phyloP scores from a whole-genome alignment of 2,888 invertebrate genomes.

The Conus canariensis region DNA sequence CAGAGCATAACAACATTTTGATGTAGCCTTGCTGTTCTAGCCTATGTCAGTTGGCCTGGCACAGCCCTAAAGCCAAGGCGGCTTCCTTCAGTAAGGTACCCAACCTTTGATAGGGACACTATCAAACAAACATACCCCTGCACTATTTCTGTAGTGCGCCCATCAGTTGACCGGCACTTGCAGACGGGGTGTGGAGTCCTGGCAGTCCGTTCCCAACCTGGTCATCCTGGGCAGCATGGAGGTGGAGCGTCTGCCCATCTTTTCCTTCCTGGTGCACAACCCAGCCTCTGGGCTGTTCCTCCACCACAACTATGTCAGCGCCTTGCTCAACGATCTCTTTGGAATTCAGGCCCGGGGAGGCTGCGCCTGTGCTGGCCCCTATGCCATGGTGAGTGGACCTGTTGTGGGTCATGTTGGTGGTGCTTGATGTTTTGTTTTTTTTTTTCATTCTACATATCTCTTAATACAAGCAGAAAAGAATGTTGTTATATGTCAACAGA shows the following conservation, averaged over 20 bases:
- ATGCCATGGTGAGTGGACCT: slow-evolving; percentile 81
- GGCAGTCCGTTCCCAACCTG: slow-evolving; percentile 83
- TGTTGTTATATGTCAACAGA: no score
- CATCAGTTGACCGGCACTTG: slow-evolving; percentile 15
- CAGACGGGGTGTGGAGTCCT: slow-evolving; percentile 75
- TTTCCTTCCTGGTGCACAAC: slow-evolving; percentile 92
- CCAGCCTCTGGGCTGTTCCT: slow-evolving; percentile 87
- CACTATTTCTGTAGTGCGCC: no score
- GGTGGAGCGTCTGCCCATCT: slow-evolving; percentile 85
- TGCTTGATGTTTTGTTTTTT: background rate
- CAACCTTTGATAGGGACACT: no score
- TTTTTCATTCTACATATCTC: no score
- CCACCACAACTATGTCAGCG: slow-evolving; percentile 92
- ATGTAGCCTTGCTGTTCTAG: no score
- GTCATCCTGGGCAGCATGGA: slow-evolving; percentile 82
- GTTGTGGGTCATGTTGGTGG: background rate
- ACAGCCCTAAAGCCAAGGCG: no score
- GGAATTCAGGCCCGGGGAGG: slow-evolving; percentile 87
- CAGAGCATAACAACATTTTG: no score
- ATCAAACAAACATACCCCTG: no score
- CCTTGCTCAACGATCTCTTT: slow-evolving; percentile 93
- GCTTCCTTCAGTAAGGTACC: no score
- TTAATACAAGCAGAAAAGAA: no score
- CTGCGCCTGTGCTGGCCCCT: slow-evolving; percentile 88
- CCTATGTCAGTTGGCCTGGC: no score